Evolutionary conservation across 2,888 invertebrate species (phyloP).

Genomic region (Volucella inanis): DNA sequence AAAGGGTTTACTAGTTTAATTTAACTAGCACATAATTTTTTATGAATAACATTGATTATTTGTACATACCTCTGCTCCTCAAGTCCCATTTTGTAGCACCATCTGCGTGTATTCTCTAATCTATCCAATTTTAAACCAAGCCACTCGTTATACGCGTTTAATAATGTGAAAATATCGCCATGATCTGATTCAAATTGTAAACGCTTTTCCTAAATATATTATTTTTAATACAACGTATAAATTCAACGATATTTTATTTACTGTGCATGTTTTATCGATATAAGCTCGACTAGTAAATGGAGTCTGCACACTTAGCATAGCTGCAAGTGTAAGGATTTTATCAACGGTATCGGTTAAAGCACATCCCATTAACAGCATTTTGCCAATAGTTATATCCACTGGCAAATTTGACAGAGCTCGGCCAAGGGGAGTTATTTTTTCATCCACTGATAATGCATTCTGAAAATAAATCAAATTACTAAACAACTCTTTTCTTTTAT

Average conservation of each 20-base stretch:
- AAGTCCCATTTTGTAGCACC: constrained; percentile 95
- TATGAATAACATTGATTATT: too few species aligned
- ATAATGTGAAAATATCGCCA: constrained; percentile 95
- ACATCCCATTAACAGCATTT: constrained; percentile 96
- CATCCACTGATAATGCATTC: constrained; percentile 91
- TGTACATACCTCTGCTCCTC: constrained; percentile 92
- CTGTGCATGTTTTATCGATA: constrained; percentile 92
- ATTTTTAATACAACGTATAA: background rate
- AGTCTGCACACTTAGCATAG: constrained; percentile 95
- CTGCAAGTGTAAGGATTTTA: constrained; percentile 94
- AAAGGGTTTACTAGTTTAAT: too few species aligned
- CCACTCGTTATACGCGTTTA: constrained; percentile 96
- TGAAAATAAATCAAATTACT: constrained; percentile 79
- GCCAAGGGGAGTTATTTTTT: constrained; percentile 93
- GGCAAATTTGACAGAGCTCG: constrained; percentile 94
- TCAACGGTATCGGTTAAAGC: constrained; percentile 92
- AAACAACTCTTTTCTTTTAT: background rate
- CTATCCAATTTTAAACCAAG: constrained; percentile 88
- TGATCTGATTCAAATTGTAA: constrained; percentile 95
- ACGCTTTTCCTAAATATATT: constrained; percentile 85
- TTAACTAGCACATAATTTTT: too few species aligned
- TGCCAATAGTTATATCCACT: constrained; percentile 96
- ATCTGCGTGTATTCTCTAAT: constrained; percentile 85
- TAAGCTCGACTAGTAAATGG: constrained; percentile 96
- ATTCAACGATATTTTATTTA: constrained; percentile 78